Conservation (phyloP, 1,140 invertebrate species). For the Eurosta solidaginis region DNA sequence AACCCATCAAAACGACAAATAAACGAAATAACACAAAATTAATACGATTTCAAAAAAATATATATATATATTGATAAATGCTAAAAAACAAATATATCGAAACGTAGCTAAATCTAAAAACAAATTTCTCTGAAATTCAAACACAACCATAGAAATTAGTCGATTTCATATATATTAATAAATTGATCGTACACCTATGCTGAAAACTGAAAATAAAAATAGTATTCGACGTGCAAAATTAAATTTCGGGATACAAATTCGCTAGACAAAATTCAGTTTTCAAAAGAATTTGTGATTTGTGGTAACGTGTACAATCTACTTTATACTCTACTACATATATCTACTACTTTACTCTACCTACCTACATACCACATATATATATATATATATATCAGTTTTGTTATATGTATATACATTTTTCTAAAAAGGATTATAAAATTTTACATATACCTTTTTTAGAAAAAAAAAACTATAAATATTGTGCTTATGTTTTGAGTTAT, state of each 20-base stretch:
- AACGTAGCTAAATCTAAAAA: background rate
- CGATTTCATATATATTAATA: background rate
- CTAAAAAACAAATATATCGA: background rate
- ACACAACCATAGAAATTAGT: constrained; percentile 5
- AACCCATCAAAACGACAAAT: background rate
- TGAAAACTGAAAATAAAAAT: background rate
- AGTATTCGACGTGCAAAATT: constrained; percentile 4
- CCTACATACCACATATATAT: background rate
- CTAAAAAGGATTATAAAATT: background rate
- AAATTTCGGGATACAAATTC: constrained; percentile 5
- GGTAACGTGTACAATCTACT: constrained; percentile 15
- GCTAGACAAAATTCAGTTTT: constrained; percentile 13
- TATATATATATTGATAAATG: background rate
- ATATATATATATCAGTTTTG: background rate
- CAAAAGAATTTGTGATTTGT: constrained; percentile 23
- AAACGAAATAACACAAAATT: constrained; percentile 23
- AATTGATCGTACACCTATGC: background rate
- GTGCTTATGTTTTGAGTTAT: background rate
- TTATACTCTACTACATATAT: background rate
- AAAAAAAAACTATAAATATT: background rate
- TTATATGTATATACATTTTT: background rate
- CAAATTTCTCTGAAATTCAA: constrained; percentile 12
- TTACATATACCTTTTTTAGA: background rate
- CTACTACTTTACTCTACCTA: background rate
- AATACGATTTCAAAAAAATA: constrained; percentile 26